A percentile compares a stretch with the other conserved stretches of the same genome.
phyloP scores from a whole-genome alignment of 2,888 invertebrate species.

The Caenorhabditis sp. region DNA sequence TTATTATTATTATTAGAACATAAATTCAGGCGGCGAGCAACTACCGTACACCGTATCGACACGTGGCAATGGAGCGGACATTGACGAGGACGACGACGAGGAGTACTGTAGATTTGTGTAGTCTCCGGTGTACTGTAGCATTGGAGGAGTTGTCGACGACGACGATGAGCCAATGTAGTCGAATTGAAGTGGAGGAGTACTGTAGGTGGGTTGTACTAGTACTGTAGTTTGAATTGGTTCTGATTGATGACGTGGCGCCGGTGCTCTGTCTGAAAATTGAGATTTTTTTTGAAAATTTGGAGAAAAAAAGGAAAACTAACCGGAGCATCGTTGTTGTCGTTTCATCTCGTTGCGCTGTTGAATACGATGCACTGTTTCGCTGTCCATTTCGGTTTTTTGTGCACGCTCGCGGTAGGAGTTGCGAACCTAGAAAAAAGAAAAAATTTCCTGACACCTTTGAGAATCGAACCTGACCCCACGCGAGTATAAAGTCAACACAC shows the following conservation, averaged over 20 bases:
- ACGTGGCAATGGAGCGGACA: neutral
- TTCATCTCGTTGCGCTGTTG: conserved; percentile 9
- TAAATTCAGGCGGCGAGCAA: neutral
- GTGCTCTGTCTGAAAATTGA: neutral
- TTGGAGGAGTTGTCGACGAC: neutral
- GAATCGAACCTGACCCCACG: neutral
- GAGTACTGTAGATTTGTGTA: neutral
- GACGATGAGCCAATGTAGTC: no score
- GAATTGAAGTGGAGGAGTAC: no score
- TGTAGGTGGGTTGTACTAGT: no score
- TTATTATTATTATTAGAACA: neutral
- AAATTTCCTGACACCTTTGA: no score
- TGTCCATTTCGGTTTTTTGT: conserved; percentile 13
- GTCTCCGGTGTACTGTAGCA: neutral
- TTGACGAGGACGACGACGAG: no score
- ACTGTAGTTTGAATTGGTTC: no score
- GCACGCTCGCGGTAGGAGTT: conserved; percentile 25
- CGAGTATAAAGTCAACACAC: no score
- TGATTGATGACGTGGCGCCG: neutral
- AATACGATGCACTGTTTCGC: conserved; percentile 15
- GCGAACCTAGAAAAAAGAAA: conserved; percentile 3
- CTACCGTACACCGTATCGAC: neutral
- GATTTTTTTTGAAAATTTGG: neutral
- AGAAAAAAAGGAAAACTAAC: neutral
- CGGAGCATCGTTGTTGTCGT: neutral